These are phyloP conservation scores for Hypercompe scribonia DNA, from an alignment of 2,888 invertebrate species.

Conservation along the genomic window DNA sequence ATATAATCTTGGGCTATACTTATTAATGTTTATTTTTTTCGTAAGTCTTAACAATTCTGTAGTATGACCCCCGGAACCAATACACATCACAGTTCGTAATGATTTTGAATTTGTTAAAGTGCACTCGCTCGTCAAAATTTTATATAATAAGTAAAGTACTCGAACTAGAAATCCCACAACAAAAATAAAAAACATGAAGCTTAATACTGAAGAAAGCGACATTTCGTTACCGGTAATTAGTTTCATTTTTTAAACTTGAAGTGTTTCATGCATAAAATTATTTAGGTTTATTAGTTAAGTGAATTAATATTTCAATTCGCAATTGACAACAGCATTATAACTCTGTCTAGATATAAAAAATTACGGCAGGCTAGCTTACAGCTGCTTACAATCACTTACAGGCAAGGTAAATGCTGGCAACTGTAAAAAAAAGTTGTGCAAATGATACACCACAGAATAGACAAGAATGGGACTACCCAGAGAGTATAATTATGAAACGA, in stretches of 20 bases:
- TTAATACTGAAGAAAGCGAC: slow-evolving; percentile 6
- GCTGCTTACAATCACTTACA: no score
- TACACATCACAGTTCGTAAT: slow-evolving; percentile 87
- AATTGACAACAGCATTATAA: no score
- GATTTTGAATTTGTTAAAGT: slow-evolving; percentile 53
- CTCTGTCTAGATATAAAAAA: neutral
- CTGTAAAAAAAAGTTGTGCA: no score
- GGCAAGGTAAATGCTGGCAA: no score
- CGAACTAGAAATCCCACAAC: slow-evolving; percentile 51
- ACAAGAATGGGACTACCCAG: no score
- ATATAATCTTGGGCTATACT: slow-evolving; percentile 92
- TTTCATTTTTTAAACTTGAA: neutral
- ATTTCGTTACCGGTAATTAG: neutral
- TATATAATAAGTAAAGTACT: slow-evolving; percentile 59
- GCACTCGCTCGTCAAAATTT: slow-evolving; percentile 62
- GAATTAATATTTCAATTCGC: neutral
- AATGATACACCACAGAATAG: no score
- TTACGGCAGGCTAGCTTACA: no score
- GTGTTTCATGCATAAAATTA: neutral
- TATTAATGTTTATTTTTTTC: slow-evolving; percentile 86
- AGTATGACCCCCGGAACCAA: slow-evolving; percentile 97
- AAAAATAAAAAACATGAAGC: slow-evolving; percentile 20
- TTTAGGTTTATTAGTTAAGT: neutral
- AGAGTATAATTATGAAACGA: no score
- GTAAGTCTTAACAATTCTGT: slow-evolving; percentile 95